Evolutionary conservation across 2,113 vertebrate species (phyloP).

Genomic region (Charadrius vociferus): DNA sequence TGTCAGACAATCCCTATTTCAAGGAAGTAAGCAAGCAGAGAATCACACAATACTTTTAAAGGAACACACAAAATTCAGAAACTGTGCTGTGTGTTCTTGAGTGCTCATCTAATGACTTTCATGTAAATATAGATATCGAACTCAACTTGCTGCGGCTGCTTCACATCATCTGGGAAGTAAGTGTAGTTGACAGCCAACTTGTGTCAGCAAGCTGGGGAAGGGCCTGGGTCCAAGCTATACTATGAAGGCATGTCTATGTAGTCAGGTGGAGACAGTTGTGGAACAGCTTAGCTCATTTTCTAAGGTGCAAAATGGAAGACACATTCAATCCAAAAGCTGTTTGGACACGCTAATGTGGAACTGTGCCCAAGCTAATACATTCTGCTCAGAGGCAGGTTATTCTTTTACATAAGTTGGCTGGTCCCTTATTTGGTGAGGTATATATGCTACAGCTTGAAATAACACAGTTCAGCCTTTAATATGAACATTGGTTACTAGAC

Average conservation of each 20-base stretch:
- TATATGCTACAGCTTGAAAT: constrained; percentile 37
- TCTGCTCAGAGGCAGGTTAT: constrained; percentile 49
- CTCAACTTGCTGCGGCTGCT: background rate
- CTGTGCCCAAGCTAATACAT: constrained; percentile 47
- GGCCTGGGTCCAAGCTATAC: constrained; percentile 14
- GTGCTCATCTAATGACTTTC: background rate
- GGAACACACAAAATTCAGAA: background rate
- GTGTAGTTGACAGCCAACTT: background rate
- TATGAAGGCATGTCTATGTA: constrained; percentile 28
- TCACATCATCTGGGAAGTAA: background rate
- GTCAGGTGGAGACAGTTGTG: constrained; percentile 40
- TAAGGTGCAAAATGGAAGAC: constrained; percentile 54
- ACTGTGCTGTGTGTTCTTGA: background rate
- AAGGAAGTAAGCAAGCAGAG: background rate
- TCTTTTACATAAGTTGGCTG: constrained; percentile 41
- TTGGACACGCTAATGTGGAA: constrained; percentile 21
- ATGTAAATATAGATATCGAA: background rate
- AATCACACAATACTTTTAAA: background rate
- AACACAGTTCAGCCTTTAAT: background rate
- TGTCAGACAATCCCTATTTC: background rate
- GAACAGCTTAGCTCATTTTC: constrained; percentile 61
- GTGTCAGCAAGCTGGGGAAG: constrained; percentile 25
- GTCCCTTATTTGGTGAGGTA: constrained; percentile 7
- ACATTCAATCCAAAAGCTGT: constrained; percentile 38
- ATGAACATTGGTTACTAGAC: background rate